These are phyloP conservation scores for Xestobium rufovillosum DNA, from an alignment of 2,888 invertebrate genomes.

Conservation along the genomic window DNA sequence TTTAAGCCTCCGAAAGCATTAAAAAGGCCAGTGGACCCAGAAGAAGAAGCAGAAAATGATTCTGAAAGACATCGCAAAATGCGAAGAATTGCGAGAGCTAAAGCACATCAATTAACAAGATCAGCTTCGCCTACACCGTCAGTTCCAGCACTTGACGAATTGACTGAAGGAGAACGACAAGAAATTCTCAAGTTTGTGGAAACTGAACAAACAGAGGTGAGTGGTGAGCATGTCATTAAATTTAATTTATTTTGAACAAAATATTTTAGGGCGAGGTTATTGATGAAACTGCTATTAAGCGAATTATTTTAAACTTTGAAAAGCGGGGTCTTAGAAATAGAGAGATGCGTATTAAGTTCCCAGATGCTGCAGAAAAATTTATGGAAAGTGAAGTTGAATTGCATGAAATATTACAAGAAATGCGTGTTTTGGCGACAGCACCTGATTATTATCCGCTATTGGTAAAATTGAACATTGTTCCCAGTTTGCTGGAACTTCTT, in stretches of 20 bases:
- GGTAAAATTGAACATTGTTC: conserved; percentile 82
- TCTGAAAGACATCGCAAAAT: conserved; percentile 55
- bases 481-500: conserved; percentile 84
- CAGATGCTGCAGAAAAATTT: conserved; percentile 95
- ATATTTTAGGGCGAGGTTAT: conserved; percentile 65
- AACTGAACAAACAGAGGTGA: conserved; percentile 68
- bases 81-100: conserved; percentile 51
- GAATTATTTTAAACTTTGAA: conserved; percentile 86
- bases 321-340: conserved; percentile 90
- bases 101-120: conserved; percentile 45
- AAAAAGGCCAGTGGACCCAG: conserved; percentile 56
- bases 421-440: conserved; percentile 90
- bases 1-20: conserved; percentile 74
- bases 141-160: conserved; percentile 46
- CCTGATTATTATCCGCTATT: conserved; percentile 91
- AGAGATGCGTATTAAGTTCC: conserved; percentile 97
- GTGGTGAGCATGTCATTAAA: conserved; percentile 11
- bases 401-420: conserved; percentile 73
- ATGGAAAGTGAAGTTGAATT: conserved; percentile 87
- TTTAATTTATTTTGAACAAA: neutral
- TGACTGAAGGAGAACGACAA: conserved; percentile 63
- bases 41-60: conserved; percentile 60
- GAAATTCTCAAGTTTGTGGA: conserved; percentile 79
- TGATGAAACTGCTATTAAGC: conserved; percentile 82
- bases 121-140: conserved; percentile 43